phyloP scores from a whole-genome alignment of 2,113 vertebrate genomes.

The Miniopterus natalensis region DNA sequence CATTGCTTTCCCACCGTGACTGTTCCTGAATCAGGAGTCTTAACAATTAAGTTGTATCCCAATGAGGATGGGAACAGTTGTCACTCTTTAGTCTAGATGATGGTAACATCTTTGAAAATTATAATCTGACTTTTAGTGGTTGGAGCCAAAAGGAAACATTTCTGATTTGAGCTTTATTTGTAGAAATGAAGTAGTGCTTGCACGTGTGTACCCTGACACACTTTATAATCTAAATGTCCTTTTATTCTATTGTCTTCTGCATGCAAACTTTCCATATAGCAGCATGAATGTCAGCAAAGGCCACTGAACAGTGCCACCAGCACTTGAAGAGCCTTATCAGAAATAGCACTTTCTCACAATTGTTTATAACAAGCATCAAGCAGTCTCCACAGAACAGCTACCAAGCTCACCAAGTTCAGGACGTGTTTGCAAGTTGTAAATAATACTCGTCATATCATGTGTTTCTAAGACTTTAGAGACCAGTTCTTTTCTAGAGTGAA shows the following conservation, averaged over 20 bases:
- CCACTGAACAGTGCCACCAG: background rate
- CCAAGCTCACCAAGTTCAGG: background rate
- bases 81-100: background rate
- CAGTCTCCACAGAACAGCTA: background rate
- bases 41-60: background rate
- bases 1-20: background rate
- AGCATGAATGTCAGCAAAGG: constrained; percentile 51
- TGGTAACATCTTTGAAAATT: constrained; percentile 45
- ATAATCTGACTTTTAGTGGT: constrained; percentile 32
- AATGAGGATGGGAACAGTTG: background rate
- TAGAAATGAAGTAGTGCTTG: constrained; percentile 48
- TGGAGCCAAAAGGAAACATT: constrained; percentile 36
- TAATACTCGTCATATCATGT: constrained; percentile 21
- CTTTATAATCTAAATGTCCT: constrained; percentile 49
- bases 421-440: constrained; percentile 65
- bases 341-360: constrained; percentile 37
- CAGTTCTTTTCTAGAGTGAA: constrained; percentile 59
- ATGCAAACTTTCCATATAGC: constrained; percentile 25
- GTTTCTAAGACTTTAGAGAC: constrained; percentile 32
- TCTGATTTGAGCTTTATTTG: constrained; percentile 23
- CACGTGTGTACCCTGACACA: background rate
- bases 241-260: constrained; percentile 57
- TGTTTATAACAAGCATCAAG: constrained; percentile 35
- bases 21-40: background rate
- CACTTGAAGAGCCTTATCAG: background rate